phyloP scores from a whole-genome alignment of 2,113 vertebrate genomes.

The Trogon melanurus region DNA sequence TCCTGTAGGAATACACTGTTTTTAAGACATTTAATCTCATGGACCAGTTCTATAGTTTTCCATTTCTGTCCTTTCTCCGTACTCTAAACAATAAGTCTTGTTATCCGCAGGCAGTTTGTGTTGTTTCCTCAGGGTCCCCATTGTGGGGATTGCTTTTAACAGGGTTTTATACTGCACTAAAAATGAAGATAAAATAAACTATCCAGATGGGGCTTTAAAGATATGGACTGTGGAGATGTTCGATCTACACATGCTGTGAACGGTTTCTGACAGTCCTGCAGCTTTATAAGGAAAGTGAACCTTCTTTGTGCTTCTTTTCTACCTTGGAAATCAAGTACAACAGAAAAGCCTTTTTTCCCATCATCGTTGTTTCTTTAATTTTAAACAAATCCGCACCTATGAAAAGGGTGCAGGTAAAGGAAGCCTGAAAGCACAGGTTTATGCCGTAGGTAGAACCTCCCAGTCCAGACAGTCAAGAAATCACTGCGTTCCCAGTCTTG shows the following conservation, averaged over 20 bases:
- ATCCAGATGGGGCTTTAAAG: slow-evolving; percentile 16
- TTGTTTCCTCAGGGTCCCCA: not conserved
- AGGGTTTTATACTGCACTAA: slow-evolving; percentile 11
- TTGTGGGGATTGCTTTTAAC: slow-evolving; percentile 8
- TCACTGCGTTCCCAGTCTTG: not conserved
- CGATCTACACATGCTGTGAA: rapidly evolving
- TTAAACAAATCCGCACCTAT: not conserved
- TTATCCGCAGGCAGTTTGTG: not conserved
- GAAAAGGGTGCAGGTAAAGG: not conserved
- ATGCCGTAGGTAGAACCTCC: not conserved
- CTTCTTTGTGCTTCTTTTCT: not conserved
- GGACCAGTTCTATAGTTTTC: slow-evolving; percentile 14
- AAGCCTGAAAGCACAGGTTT: not conserved
- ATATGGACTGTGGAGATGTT: not conserved
- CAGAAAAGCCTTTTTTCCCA: not conserved
- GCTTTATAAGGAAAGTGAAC: not conserved
- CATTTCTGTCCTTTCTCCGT: not conserved
- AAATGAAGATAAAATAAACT: slow-evolving; percentile 44
- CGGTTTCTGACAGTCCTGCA: not conserved
- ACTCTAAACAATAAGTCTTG: not conserved
- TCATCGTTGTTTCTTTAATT: not conserved
- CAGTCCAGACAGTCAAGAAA: not conserved
- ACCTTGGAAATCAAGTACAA: not conserved
- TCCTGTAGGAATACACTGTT: not conserved
- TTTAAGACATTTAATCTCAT: slow-evolving; percentile 1